Evolutionary conservation across 2,113 vertebrate genomes (phyloP).

Genomic region (Podarcis cretensis): DNA sequence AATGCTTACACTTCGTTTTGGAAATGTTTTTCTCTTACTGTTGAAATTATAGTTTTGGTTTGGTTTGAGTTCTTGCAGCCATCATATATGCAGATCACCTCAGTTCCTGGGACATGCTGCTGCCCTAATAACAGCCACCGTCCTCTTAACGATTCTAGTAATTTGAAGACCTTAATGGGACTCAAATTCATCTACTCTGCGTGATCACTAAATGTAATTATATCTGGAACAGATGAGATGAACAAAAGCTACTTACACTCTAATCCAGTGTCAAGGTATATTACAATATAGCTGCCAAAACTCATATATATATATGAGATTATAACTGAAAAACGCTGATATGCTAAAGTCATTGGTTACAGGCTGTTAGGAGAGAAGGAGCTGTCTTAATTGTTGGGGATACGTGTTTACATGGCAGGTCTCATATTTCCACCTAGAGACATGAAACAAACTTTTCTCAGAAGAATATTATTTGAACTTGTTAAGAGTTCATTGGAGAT

Average conservation of each 20-base stretch:
- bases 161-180: slow-evolving; percentile 57
- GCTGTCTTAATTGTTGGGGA: not conserved
- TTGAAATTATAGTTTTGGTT: slow-evolving; percentile 1
- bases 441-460: slow-evolving; percentile 3
- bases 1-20: slow-evolving; percentile 25
- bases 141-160: slow-evolving; percentile 62
- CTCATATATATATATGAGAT: not conserved
- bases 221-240: slow-evolving; percentile 46
- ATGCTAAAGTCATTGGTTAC: not conserved
- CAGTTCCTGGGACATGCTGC: slow-evolving; percentile 56
- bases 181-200: slow-evolving; percentile 56
- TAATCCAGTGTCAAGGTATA: slow-evolving; percentile 27
- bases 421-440: slow-evolving; percentile 1
- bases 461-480: slow-evolving; percentile 14
- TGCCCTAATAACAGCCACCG: slow-evolving; percentile 40
- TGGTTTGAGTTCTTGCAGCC: slow-evolving; percentile 46
- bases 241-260: slow-evolving; percentile 45
- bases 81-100: slow-evolving; percentile 57
- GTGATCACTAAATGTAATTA: slow-evolving; percentile 56
- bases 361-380: slow-evolving; percentile 8
- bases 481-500: not conserved
- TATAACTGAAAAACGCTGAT: not conserved
- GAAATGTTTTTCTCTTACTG: slow-evolving; percentile 31
- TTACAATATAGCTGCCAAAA: slow-evolving; percentile 30
- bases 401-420: slow-evolving; percentile 25